Percentiles rank a stretch among this genome's conserved stretches.
phyloP scores from a whole-genome alignment of 2,888 invertebrate species.

The Barypeithes pellucidus region DNA sequence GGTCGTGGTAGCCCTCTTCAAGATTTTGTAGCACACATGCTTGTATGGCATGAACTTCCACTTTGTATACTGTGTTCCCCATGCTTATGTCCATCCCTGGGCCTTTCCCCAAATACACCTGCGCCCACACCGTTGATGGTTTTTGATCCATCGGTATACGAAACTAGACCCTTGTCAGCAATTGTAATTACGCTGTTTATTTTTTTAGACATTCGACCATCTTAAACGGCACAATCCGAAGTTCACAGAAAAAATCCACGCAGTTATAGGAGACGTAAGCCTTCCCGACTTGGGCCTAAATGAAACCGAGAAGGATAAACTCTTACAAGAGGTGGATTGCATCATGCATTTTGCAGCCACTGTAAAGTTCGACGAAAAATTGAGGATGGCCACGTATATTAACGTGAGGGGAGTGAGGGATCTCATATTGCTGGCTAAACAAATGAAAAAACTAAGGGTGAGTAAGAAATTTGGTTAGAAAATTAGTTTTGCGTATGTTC shows the following conservation, averaged over 20 bases:
- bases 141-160: too few relatives aligned
- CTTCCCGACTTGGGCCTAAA: constrained; percentile 73
- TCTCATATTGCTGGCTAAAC: constrained; percentile 77
- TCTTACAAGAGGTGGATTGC: constrained; percentile 75
- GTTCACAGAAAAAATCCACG: constrained; percentile 73
- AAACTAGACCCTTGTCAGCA: too few relatives aligned
- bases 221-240: constrained; percentile 72
- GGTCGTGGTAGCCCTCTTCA: too few relatives aligned
- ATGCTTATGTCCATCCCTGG: too few relatives aligned
- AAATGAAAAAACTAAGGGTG: constrained; percentile 79
- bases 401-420: constrained; percentile 80
- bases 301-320: constrained; percentile 66
- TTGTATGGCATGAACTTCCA: too few relatives aligned
- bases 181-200: background rate
- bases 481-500: too few relatives aligned
- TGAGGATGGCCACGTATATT: constrained; percentile 79
- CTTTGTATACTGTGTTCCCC: too few relatives aligned
- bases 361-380: constrained; percentile 82
- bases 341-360: constrained; percentile 86
- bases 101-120: too few relatives aligned
- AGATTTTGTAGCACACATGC: too few relatives aligned
- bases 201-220: constrained; percentile 60
- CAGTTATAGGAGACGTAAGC: constrained; percentile 74
- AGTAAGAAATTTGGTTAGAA: constrained; percentile 46
- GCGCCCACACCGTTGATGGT: too few relatives aligned